Base-by-base conservation (phyloP, 1,140 invertebrate genomes). In the Chymomyza costata region DNA sequence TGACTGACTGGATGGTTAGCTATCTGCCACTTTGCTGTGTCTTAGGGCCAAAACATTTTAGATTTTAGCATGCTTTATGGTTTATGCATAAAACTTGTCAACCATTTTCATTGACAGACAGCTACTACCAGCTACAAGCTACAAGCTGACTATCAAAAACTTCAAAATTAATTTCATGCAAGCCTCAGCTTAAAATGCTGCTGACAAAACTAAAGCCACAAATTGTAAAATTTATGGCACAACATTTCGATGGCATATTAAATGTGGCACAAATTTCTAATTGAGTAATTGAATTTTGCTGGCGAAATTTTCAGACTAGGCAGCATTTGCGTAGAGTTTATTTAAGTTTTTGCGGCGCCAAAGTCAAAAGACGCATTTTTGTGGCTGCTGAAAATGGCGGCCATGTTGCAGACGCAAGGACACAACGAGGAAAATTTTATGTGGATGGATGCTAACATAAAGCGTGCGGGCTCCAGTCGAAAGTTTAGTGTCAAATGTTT, bases 401-500 rank as follows among this genome's bases (percentile, higher is more conserved):
- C n/a, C n/a, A n/a, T 34, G 31, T 34, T 5, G n/a, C n/a, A 6
- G 31, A 6, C 13, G 31, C 31, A 11, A 5, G 3, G 3, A 11
- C 31, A 11, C 31, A 34, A 34, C n/a, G n/a, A n/a, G n/a, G n/a
- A n/a, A n/a, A n/a, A n/a, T n/a, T n/a, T n/a, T n/a, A n/a, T n/a
- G n/a, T n/a, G n/a, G n/a, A n/a, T n/a, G n/a, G n/a, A n/a, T n/a
- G n/a, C n/a, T n/a, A n/a, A n/a, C n/a, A n/a, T 31, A 28, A 25
- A 31, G 43, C 13, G 7, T 17, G n/a, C 11, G 18, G 25, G 28
- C 16, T 49, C 18, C 44, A 40, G 46, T 43, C 35, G 43, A 56
- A 78, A 78, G 73, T 78, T 78, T 73, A 80, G 73, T 78, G 73
- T 78, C 67, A 78, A 78, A 73, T 78, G 67, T 63, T 40, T 50